These are phyloP conservation scores for Macrotus californicus DNA, from an alignment of 2,113 vertebrate genomes.

Conservation along the genomic window DNA sequence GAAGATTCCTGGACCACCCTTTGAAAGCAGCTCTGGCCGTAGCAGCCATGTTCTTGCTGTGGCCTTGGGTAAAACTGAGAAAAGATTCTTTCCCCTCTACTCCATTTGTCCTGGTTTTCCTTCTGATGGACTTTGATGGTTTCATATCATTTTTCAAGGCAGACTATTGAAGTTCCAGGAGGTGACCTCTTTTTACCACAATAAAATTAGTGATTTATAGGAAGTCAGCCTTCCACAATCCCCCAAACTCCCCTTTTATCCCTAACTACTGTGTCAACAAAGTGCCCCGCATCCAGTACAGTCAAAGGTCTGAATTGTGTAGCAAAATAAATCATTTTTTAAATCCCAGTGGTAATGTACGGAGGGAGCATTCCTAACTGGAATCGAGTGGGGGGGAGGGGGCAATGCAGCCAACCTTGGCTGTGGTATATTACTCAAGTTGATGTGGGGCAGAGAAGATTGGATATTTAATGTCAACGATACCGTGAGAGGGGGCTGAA, in stretches of 20 bases:
- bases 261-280: constrained; percentile 63
- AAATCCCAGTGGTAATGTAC: constrained; percentile 49
- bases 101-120: constrained; percentile 35
- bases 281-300: constrained; percentile 26
- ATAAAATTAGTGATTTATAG: constrained; percentile 67
- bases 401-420: constrained; percentile 40
- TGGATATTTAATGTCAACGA: constrained; percentile 59
- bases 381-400: constrained; percentile 31
- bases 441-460: constrained; percentile 46
- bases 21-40: background rate
- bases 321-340: constrained; percentile 65
- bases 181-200: constrained; percentile 65
- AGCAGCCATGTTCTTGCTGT: background rate
- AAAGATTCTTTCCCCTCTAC: background rate
- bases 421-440: constrained; percentile 55
- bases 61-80: background rate
- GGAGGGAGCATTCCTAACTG: constrained; percentile 37
- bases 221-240: constrained; percentile 53
- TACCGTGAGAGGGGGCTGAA: background rate
- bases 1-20: background rate
- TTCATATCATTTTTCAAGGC: constrained; percentile 55
- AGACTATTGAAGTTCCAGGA: constrained; percentile 35
- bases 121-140: constrained; percentile 41
- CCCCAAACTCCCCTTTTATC: constrained; percentile 59
- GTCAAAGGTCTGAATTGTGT: constrained; percentile 58